Conservation (phyloP, 2,113 vertebrate genomes). For the Phycodurus eques region DNA sequence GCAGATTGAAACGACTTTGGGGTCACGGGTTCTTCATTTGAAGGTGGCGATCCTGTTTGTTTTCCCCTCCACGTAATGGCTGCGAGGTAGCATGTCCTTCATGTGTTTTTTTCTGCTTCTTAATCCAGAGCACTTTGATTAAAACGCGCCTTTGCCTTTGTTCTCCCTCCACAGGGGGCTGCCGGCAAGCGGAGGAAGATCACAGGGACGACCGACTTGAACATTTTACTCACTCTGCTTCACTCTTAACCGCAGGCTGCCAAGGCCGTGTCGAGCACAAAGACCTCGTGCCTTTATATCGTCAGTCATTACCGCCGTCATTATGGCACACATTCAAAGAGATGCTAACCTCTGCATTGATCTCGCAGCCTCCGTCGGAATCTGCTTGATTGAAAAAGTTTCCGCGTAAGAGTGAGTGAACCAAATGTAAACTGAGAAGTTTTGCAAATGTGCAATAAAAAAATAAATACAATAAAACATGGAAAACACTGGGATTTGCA, state of each 20-base stretch:
- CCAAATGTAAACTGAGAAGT: not conserved
- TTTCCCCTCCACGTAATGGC: conserved; percentile 60
- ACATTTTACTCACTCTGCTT: conserved; percentile 63
- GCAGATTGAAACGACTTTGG: conserved; percentile 63
- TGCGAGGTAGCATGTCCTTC: conserved; percentile 52
- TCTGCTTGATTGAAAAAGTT: conserved; percentile 2
- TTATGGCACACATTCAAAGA: conserved; percentile 32
- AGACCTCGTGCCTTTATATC: conserved; percentile 41
- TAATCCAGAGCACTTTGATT: conserved; percentile 74
- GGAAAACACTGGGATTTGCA: no score
- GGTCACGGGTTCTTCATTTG: conserved; percentile 64
- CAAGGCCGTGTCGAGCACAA: conserved; percentile 7
- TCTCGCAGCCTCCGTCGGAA: conserved; percentile 7
- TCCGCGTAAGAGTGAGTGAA: not conserved
- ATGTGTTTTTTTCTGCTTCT: conserved; percentile 53
- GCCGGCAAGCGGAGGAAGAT: conserved; percentile 53
- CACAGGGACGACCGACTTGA: conserved; percentile 51
- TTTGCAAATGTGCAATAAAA: not conserved
- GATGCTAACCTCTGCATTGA: conserved; percentile 30
- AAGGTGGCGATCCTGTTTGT: conserved; percentile 59
- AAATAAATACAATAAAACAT: not conserved
- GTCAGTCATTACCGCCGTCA: conserved; percentile 32
- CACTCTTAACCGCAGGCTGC: conserved; percentile 47
- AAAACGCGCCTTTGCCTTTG: conserved; percentile 56
- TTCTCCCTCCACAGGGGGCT: conserved; percentile 61